phyloP scores from a whole-genome alignment of 2,797 vertebrate genomes.

The Sternarchorhynchus goeldii region DNA sequence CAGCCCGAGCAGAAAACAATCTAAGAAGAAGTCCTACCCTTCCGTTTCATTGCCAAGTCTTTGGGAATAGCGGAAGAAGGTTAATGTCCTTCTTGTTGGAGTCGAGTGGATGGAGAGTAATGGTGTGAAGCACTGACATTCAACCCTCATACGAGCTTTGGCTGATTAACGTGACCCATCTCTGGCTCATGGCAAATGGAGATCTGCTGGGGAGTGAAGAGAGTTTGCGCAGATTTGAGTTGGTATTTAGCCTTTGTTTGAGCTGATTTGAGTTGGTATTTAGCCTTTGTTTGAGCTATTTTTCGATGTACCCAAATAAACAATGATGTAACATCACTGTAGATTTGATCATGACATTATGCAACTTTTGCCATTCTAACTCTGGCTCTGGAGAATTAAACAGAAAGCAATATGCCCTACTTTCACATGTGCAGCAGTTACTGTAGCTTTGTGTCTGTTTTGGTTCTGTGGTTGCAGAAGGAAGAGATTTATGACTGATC shows the following conservation, averaged over 20 bases:
- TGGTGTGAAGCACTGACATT: slow-evolving; percentile 61
- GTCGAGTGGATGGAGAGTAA: slow-evolving; percentile 48
- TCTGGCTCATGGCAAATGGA: slow-evolving; percentile 60
- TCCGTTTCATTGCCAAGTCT: slow-evolving; percentile 64
- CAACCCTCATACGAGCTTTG: slow-evolving; percentile 61
- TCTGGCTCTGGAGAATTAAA: not conserved
- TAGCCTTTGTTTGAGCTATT: not conserved
- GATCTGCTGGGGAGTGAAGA: slow-evolving; percentile 46
- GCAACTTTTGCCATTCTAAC: not conserved
- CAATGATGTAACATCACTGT: no score
- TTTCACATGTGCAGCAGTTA: not conserved
- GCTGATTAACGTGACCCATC: slow-evolving; percentile 69
- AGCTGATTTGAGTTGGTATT: not conserved
- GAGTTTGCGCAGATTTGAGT: not conserved
- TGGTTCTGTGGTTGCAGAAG: slow-evolving; percentile 13
- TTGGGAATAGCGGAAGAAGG: slow-evolving; percentile 65
- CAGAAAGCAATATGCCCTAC: not conserved
- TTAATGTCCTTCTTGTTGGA: slow-evolving; percentile 65
- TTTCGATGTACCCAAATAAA: no score
- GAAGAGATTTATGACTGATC: slow-evolving; percentile 47
- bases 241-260: not conserved
- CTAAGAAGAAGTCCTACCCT: slow-evolving; percentile 52
- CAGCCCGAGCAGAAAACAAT: slow-evolving; percentile 47
- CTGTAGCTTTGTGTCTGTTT: slow-evolving; percentile 2
- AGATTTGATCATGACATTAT: no score